Base-by-base conservation (phyloP, 2,113 vertebrate genomes). In the Hydrolagus affinis region DNA sequence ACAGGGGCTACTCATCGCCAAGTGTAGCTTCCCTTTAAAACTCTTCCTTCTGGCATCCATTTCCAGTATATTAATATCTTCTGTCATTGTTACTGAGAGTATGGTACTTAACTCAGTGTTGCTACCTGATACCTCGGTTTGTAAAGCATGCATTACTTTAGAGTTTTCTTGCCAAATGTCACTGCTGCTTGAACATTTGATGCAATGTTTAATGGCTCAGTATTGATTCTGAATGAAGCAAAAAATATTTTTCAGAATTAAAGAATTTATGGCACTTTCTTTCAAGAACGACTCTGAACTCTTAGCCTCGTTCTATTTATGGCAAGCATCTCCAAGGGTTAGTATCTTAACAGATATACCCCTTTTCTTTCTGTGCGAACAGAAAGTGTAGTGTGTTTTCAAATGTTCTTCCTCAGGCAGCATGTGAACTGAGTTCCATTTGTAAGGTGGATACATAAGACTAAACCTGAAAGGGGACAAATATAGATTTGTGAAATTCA, bases 1-100 rank as follows among this genome's bases (percentile, higher is more conserved):
- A 95, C 91, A 68, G 94, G 92, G 89, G 88, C 87, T 90, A 90
- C 91, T 90, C 78, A 86, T 87, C 89, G 93, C 91, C 90, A 91
- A 90, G 89, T 12, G 88, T 90, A 90, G 87, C 88, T 91, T 90
- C 90, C 87, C 88, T 89, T 88, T 88, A 87, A 86, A 90, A 89
- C 89, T 88, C 89, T 89, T 91, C 90, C 89, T 91, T 90, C 91
- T 92, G 92, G 85, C 86, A 0, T 76, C 59, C 59, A 75, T 75
- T 85, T 75, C n/a, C 70, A 57, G 57, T 19, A 10, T 11, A 88
- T 90, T 85, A 59, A 72, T 72, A 85, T 89, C 88, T 91, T 89
- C 90, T 92, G 91, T 90, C 92, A 88, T 86, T 86, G n/a, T 87
- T 90, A 89, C 85, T 88, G 85, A 17, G 86, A 88, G 88, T 87